Conservation (phyloP, 2,888 invertebrate species). For the Subacronicta megacephala region DNA sequence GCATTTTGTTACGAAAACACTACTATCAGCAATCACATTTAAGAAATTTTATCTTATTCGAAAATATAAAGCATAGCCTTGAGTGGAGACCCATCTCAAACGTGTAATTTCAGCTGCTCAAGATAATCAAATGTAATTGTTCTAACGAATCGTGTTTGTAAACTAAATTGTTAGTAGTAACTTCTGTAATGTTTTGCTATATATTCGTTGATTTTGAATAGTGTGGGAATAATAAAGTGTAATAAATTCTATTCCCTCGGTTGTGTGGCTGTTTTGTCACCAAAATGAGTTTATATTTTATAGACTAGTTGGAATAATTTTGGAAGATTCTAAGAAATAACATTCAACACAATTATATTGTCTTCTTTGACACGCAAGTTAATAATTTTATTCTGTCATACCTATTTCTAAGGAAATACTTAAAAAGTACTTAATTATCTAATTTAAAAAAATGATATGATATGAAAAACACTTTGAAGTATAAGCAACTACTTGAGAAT, state of each 20-base stretch:
- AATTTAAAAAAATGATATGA: too few relatives aligned
- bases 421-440: too few relatives aligned
- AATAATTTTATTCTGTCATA: too few relatives aligned
- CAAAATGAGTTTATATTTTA: neutral
- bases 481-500: too few relatives aligned
- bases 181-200: conserved; percentile 30
- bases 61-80: conserved; percentile 9
- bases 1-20: too few relatives aligned
- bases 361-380: too few relatives aligned
- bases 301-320: neutral
- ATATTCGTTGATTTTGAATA: conserved; percentile 4
- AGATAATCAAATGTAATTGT: conserved; percentile 49
- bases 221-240: conserved; percentile 4
- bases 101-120: conserved; percentile 47
- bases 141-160: conserved; percentile 40
- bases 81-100: conserved; percentile 20
- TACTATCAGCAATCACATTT: neutral
- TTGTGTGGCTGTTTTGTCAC: conserved; percentile 6
- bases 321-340: too few relatives aligned
- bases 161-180: conserved; percentile 40
- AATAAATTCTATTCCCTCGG: neutral
- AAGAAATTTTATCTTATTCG: neutral
- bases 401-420: too few relatives aligned
- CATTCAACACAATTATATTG: too few relatives aligned
- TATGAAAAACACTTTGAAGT: too few relatives aligned